Base-by-base conservation (phyloP, 2,113 vertebrate species). In the Pterocles burchelli region DNA sequence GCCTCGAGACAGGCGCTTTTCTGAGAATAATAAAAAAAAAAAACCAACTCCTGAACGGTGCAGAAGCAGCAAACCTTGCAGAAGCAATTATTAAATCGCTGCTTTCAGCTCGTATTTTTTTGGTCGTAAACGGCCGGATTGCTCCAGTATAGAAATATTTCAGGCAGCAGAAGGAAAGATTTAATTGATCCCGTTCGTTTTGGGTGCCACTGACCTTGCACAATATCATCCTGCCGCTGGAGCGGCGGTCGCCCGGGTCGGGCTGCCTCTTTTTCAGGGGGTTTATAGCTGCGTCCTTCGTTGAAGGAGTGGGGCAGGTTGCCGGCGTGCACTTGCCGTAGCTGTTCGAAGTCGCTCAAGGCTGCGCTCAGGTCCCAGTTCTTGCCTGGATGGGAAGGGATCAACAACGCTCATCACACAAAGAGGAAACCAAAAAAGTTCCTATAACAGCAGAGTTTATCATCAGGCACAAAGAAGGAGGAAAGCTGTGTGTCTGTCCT, bases 361-460 rank as follows among this genome's bases (percentile, higher is more conserved):
- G 99, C 99, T 0, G 99, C 99, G 1, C 97, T 99, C 96, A 99
- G 96, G 58, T 99, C 99, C 99, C 99, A 99, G 98, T 99, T 99
- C 97, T 99, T 99, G 84, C 99, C 99, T 99, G 88, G 38, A 43
- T 0, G 86, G 63, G 73, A 93, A 46, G 55, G 67, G 10, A 91
- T 38, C 14, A 7, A 29, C 2, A 38, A 24, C 0, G 41, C 58
- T 61, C 31, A 62, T 20, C 46, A 6, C 5, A 17, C 2, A 1
- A 11, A 25, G 17, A 1, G 2, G 34, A 43, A 65, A 62, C 4
- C 0, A 9, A 46, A 7, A 6, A 34, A 3, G 10, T 24, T 16
- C 70, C 41, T 16, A 1, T 12, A 14, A 21, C 1, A 9, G 49
- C 0, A 10, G 4, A 2, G 29, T 26, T 9, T 28, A 34, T 29